Conservation (phyloP, 2,888 invertebrate species). For the Eledone cirrhosa region DNA sequence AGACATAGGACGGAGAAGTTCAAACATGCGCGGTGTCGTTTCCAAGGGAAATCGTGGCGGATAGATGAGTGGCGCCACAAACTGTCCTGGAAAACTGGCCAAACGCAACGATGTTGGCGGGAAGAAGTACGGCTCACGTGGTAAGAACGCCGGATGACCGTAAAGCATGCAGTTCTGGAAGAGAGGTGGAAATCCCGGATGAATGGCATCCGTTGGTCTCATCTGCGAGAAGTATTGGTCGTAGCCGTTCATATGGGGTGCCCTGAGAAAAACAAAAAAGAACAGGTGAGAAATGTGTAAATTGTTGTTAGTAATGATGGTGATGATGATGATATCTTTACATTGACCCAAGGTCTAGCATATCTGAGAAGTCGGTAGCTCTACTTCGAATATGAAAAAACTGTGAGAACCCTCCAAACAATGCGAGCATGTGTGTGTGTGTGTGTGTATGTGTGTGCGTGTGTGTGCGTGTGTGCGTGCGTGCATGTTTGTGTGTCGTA, state of each 20-base stretch:
- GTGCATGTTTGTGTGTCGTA: no score
- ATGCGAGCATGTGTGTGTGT: no score
- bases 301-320: background rate
- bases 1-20: conserved; percentile 30
- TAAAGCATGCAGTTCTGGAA: conserved; percentile 26
- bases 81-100: conserved; percentile 12
- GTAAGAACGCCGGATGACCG: conserved; percentile 24
- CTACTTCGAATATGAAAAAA: no score
- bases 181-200: conserved; percentile 13
- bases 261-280: background rate
- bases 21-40: conserved; percentile 39
- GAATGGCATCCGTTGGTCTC: background rate
- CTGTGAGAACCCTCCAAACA: no score
- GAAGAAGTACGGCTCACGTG: conserved; percentile 18
- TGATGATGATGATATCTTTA: no score
- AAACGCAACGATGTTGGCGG: background rate
- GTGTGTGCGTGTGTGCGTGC: no score
- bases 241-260: conserved; percentile 14
- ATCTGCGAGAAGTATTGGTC: background rate
- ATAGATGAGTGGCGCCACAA: conserved; percentile 4
- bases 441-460: no score
- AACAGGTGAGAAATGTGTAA: background rate
- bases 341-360: no score
- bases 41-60: conserved; percentile 26
- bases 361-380: no score